Percentiles rank a stretch among this genome's conserved stretches.
These are phyloP conservation scores for Chaunax sp. DNA, from an alignment of 2,797 vertebrate genomes.

Conservation along the genomic window DNA sequence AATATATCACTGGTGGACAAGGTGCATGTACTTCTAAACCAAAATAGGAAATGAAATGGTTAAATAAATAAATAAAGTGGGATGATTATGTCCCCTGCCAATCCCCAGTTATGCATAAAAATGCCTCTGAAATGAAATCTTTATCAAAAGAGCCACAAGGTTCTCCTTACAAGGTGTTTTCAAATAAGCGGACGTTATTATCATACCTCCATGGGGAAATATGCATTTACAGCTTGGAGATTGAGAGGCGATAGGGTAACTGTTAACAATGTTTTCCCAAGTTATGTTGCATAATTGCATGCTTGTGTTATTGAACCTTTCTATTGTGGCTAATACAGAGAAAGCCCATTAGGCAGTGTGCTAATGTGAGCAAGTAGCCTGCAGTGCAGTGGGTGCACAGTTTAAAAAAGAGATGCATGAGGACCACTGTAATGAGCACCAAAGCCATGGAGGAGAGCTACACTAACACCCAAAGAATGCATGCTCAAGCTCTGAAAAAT, in stretches of 20 bases:
- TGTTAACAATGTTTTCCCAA: constrained; percentile 84
- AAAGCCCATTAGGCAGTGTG: constrained; percentile 74
- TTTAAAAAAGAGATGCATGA: constrained; percentile 76
- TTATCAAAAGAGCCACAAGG: constrained; percentile 84
- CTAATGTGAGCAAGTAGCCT: constrained; percentile 76
- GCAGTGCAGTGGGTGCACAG: constrained; percentile 76
- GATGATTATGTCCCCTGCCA: constrained; percentile 71
- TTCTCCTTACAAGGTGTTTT: constrained; percentile 86
- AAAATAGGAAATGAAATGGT: constrained; percentile 43
- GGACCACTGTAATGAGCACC: constrained; percentile 73
- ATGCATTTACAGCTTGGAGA: constrained; percentile 83
- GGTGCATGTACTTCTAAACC: constrained; percentile 29
- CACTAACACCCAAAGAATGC: constrained; percentile 44
- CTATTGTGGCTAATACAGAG: constrained; percentile 80
- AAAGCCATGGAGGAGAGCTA: constrained; percentile 40
- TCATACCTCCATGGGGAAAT: constrained; percentile 81
- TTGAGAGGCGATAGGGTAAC: constrained; percentile 79
- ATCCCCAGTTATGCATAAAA: constrained; percentile 83
- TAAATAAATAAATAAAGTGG: constrained; percentile 54
- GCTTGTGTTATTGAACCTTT: constrained; percentile 82
- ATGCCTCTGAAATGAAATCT: constrained; percentile 82
- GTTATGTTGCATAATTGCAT: constrained; percentile 84
- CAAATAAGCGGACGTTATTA: constrained; percentile 85
- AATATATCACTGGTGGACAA: constrained; percentile 28
- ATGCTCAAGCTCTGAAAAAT: constrained; percentile 39